A percentile compares a stretch with the other conserved stretches of the same genome.
Evolutionary conservation across 2,888 invertebrate species (phyloP).

Genomic region (Sphinx pinastri): DNA sequence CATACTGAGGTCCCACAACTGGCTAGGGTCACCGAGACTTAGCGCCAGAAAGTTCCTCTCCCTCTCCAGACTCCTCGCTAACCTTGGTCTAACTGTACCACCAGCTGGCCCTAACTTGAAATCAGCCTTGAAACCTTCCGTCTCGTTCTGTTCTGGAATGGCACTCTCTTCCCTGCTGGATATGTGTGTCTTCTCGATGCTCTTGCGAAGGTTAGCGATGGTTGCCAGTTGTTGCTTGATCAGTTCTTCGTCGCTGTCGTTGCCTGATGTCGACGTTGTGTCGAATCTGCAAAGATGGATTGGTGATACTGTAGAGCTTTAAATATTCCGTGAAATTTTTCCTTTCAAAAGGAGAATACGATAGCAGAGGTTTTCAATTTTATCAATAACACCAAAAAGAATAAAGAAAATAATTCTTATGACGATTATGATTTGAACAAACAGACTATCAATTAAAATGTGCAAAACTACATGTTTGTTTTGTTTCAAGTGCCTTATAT

Average conservation of each 20-base stretch:
- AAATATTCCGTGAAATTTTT: too few species aligned
- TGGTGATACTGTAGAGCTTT: too few species aligned
- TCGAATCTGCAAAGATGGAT: constrained; percentile 68
- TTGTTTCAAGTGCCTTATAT: too few species aligned
- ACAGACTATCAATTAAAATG: too few species aligned
- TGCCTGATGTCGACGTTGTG: constrained; percentile 85
- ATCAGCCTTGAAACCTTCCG: constrained; percentile 81
- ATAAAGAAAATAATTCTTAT: too few species aligned
- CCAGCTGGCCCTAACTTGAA: constrained; percentile 87
- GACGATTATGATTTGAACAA: too few species aligned
- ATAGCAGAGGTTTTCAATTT: too few species aligned
- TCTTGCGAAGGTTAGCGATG: constrained; percentile 70
- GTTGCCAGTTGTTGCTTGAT: constrained; percentile 68
- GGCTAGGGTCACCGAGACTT: constrained; percentile 73
- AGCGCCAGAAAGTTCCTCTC: constrained; percentile 70
- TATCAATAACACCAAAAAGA: too few species aligned
- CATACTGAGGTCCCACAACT: constrained; percentile 72
- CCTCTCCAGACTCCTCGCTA: constrained; percentile 68
- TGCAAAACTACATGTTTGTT: too few species aligned
- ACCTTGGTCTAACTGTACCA: constrained; percentile 70
- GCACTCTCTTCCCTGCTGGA: constrained; percentile 68
- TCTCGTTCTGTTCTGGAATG: constrained; percentile 70
- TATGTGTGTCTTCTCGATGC: constrained; percentile 79
- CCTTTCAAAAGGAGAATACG: too few species aligned
- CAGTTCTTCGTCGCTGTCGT: constrained; percentile 86